phyloP scores from a whole-genome alignment of 1,140 invertebrate genomes.

The Rhyacophila brunnea region DNA sequence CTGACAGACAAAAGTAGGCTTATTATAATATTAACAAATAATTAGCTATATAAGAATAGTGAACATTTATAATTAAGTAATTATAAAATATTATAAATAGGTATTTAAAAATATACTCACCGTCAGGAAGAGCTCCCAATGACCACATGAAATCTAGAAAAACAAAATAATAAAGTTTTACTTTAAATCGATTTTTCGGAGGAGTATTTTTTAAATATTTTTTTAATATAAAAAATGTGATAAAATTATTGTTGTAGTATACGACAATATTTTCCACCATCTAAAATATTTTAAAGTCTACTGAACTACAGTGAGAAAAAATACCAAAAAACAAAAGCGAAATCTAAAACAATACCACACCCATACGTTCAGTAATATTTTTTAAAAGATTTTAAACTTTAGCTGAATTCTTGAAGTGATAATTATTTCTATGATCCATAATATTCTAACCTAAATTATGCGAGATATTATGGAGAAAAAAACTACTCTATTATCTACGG shows the following conservation, averaged over 20 bases:
- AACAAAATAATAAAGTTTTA: slow-evolving; percentile 51
- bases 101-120: slow-evolving; percentile 74
- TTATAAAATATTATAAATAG: no score
- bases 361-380: slow-evolving; percentile 18
- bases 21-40: no score
- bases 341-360: slow-evolving; percentile 29
- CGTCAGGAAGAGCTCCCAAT: slow-evolving; percentile 93
- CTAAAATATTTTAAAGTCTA: slow-evolving; percentile 6
- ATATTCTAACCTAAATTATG: no score
- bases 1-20: no score
- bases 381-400: no score
- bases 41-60: no score
- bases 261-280: background rate
- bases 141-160: slow-evolving; percentile 98
- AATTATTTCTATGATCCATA: no score
- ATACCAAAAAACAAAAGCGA: slow-evolving; percentile 20
- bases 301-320: slow-evolving; percentile 26
- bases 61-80: no score
- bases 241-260: background rate
- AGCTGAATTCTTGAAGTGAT: no score
- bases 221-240: slow-evolving; percentile 4
- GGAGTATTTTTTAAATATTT: background rate
- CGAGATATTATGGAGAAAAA: no score
- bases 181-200: background rate
- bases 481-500: no score